Evolutionary conservation across 2,797 vertebrate genomes (phyloP), one percentile per base, ranked within the genome.

Genomic region (Periparus ater): DNA sequence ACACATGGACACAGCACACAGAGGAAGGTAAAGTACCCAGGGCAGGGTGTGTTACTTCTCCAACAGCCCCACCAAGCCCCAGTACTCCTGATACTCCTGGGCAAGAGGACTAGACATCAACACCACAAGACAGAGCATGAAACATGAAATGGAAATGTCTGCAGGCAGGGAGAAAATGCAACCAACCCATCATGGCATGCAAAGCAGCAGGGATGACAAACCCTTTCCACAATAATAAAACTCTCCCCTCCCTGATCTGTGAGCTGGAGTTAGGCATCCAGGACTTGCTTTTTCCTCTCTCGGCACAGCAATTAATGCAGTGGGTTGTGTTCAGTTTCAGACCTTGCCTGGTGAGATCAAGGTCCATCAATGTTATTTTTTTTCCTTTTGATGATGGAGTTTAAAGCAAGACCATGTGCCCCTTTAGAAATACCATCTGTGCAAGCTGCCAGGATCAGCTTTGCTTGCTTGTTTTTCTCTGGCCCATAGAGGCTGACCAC

Each of bases 81-180:
- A 0, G 13, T 34, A n/a, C 40, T 88, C 47, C 36, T 5, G 1
- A 20, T 47, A 32, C 34, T 91, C 44, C 53, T 23, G 9, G 9
- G 42, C 60, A 29, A 50, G 16, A 62, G 36, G 15, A 70, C 18
- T 47, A 77, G 70, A 61, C 1, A 2, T 12, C 63, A 78, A 5
- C 0, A 4, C 32, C 3, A 3, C 0, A 0, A 50, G 19, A 58
- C 38, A 89, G 61, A 79, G 30, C 13, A 42, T 0, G 0, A 57
- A 83, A 72, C 4, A 6, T 51, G 36, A 86, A 67, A 62, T 53
- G 48, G 44, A 90, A 86, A 88, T 3, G 44, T 60, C 58, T 75
- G 66, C 40, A 78, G 71, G 82, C 70, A 81, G 73, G 20, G 91
- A 67, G 51, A 42, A 68, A 76, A 72, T 6, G 30, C 2, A 9